Evolutionary conservation across 1,140 invertebrate species (phyloP).

Genomic region (Meloidogyne chitwoodi): DNA sequence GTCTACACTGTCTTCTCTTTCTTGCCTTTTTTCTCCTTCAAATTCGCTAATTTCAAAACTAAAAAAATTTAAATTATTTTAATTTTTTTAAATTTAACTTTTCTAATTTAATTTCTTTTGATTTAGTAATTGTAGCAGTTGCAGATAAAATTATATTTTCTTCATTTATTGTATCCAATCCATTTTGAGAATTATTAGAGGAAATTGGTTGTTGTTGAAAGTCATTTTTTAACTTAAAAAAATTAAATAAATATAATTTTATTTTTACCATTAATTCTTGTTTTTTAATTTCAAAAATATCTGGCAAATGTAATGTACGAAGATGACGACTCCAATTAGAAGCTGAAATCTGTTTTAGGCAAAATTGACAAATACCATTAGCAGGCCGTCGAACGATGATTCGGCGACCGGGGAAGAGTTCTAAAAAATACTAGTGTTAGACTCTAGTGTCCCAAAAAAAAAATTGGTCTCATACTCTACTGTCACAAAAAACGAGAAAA

Average conservation of each 20-base stretch:
- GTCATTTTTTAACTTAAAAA: neutral
- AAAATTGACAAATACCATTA: constrained; percentile 9
- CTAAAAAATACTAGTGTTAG: neutral
- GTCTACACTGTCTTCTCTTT: neutral
- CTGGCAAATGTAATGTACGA: constrained; percentile 10
- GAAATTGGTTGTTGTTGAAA: neutral
- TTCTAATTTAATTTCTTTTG: neutral
- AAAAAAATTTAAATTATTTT: too few species aligned
- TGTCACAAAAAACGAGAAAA: too few species aligned
- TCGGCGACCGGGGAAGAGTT: constrained; percentile 15
- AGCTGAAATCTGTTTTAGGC: constrained; percentile 15
- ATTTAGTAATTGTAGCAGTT: neutral
- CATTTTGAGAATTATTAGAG: neutral
- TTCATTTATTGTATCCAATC: neutral
- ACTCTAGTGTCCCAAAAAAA: too few species aligned
- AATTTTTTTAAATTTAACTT: neutral
- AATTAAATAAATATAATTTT: neutral
- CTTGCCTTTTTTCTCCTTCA: neutral
- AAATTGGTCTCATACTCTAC: too few species aligned
- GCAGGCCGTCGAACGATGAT: constrained; percentile 1
- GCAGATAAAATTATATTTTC: neutral
- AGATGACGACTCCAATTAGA: constrained; percentile 17
- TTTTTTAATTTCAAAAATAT: constrained; percentile 1
- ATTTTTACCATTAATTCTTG: neutral
- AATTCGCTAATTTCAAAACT: neutral